These are phyloP conservation scores for Heliconius hewitsoni DNA, from an alignment of 1,140 invertebrate genomes.

Conservation along the genomic window DNA sequence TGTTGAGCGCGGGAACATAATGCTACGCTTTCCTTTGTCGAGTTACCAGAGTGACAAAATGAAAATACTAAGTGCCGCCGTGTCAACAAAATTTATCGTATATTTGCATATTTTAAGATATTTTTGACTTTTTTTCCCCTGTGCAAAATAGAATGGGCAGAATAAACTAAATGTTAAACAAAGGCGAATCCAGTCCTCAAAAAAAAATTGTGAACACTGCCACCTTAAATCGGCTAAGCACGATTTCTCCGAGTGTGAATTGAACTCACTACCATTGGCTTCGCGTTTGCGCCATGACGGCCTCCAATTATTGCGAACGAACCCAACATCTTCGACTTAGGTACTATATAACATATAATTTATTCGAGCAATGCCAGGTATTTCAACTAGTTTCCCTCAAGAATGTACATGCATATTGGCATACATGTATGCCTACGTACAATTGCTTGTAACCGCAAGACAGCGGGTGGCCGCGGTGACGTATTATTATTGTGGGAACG, in stretches of 20 bases:
- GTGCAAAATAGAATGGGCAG: no score
- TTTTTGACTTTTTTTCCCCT: no score
- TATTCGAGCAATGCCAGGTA: background rate
- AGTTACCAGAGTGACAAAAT: background rate
- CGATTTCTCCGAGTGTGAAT: no score
- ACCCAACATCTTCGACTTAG: background rate
- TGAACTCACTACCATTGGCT: no score
- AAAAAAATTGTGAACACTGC: no score
- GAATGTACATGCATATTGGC: background rate
- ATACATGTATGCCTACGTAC: conserved; percentile 4
- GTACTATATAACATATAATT: background rate
- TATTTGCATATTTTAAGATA: no score
- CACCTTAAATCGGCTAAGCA: no score
- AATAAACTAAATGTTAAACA: no score
- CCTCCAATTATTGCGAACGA: background rate
- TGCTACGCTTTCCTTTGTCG: no score
- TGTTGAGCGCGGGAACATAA: background rate
- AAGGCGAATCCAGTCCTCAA: no score
- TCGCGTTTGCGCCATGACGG: no score
- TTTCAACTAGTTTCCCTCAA: conserved; percentile 1
- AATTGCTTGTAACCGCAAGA: conserved; percentile 30
- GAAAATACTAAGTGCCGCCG: background rate
- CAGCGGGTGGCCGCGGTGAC: conserved; percentile 33
- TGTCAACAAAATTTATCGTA: no score
- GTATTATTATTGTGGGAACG: conserved; percentile 35